phyloP scores from a whole-genome alignment of 2,113 vertebrate genomes.

The Prolemur simus region DNA sequence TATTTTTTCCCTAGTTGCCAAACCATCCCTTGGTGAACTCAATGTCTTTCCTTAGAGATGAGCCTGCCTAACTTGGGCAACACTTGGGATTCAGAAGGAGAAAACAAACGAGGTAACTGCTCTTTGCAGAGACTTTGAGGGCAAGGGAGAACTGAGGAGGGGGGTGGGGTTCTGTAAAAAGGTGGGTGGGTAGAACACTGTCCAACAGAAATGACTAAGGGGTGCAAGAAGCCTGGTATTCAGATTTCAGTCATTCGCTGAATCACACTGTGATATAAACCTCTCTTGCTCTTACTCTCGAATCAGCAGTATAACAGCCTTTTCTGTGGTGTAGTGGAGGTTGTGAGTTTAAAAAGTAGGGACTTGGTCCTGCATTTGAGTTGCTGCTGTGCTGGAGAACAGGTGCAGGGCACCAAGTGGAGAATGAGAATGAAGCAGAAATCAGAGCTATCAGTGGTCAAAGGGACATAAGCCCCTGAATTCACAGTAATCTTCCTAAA shows the following conservation, averaged over 20 bases:
- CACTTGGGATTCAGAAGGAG: not conserved
- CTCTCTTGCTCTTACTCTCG: not conserved
- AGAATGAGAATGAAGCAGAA: not conserved
- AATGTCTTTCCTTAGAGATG: slow-evolving; percentile 29
- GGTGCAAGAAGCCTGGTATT: not conserved
- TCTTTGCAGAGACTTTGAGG: not conserved
- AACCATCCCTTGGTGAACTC: not conserved
- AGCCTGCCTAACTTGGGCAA: not conserved
- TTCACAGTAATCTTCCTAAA: not conserved
- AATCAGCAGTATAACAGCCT: not conserved
- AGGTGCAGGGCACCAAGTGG: not conserved
- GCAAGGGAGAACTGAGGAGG: not conserved
- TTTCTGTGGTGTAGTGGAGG: not conserved
- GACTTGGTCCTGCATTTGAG: not conserved
- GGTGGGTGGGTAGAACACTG: too few relatives aligned
- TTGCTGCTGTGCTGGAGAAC: not conserved
- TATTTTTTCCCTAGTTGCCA: not conserved
- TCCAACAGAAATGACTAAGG: not conserved
- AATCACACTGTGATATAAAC: not conserved
- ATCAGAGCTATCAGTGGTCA: not conserved
- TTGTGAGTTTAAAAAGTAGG: not conserved
- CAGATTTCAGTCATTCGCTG: not conserved
- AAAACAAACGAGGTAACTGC: not conserved
- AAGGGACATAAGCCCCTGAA: not conserved
- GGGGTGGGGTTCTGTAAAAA: not conserved